A percentile compares a stretch with the other conserved stretches of the same genome.
Conservation (phyloP, 2,888 invertebrate genomes). For the Synanthedon myopaeformis region DNA sequence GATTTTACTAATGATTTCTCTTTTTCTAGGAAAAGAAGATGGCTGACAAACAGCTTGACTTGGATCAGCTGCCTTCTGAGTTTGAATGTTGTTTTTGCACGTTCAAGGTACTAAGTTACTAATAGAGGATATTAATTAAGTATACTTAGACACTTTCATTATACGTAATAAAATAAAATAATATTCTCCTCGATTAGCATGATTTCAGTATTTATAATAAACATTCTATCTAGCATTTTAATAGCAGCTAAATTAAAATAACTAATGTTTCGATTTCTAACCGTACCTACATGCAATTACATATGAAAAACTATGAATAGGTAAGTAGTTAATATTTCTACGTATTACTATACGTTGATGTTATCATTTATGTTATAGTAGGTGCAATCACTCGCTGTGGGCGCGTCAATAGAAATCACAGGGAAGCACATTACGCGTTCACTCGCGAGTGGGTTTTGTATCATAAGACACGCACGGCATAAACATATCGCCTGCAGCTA, state of each 20-base stretch:
- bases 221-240: slow-evolving; percentile 1
- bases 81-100: slow-evolving; percentile 98
- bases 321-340: too few species aligned
- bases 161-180: slow-evolving; percentile 1
- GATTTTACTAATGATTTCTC: slow-evolving; percentile 44
- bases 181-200: not conserved
- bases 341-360: not conserved
- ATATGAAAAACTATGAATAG: too few species aligned
- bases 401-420: too few species aligned
- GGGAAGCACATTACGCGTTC: too few species aligned
- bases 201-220: slow-evolving; percentile 1
- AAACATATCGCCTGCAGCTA: too few species aligned
- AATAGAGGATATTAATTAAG: slow-evolving; percentile 15
- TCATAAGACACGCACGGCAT: too few species aligned
- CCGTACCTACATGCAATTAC: too few species aligned
- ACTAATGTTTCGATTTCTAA: not conserved
- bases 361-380: too few species aligned
- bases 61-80: slow-evolving; percentile 93
- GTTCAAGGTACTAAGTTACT: slow-evolving; percentile 82
- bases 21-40: slow-evolving; percentile 77
- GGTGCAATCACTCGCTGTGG: too few species aligned
- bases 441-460: too few species aligned
- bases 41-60: slow-evolving; percentile 78
- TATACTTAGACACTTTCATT: not conserved
- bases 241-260: slow-evolving; percentile 4